Evolutionary conservation across 2,888 invertebrate genomes (phyloP).

Genomic region (Incurvaria masculella): DNA sequence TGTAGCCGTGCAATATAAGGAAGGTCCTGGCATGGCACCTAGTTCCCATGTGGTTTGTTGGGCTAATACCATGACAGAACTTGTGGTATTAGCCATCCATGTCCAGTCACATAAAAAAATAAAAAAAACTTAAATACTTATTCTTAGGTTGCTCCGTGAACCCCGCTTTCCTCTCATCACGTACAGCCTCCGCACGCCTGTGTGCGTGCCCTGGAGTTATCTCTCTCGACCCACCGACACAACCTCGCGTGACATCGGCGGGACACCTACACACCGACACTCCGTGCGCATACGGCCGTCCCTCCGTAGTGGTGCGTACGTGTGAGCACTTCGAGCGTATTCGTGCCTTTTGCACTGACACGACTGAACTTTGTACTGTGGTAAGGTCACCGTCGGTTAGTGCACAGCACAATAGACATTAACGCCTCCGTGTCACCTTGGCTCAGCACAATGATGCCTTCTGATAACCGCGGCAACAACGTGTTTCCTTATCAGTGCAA

Average conservation of each 20-base stretch:
- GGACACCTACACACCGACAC: background rate
- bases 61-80: too few species aligned
- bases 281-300: background rate
- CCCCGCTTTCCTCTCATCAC: background rate
- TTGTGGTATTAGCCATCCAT: too few species aligned
- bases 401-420: constrained; percentile 47
- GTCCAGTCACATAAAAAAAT: too few species aligned
- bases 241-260: background rate
- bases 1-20: too few species aligned
- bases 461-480: constrained; percentile 5
- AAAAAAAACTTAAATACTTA: too few species aligned
- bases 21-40: too few species aligned
- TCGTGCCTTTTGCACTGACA: constrained; percentile 34
- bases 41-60: too few species aligned
- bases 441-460: constrained; percentile 39
- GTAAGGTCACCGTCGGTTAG: constrained; percentile 53
- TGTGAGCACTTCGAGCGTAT: constrained; percentile 25
- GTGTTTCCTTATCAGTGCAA: background rate
- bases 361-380: constrained; percentile 43
- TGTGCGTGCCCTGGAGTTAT: background rate
- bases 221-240: background rate
- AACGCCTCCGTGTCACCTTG: constrained; percentile 52
- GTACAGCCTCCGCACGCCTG: background rate
- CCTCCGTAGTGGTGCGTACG: constrained; percentile 9
- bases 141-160: too few species aligned